Evolutionary conservation across 2,797 vertebrate genomes (phyloP), one percentile per base, ranked within the genome.

Genomic region (Phalanger gymnotis): DNA sequence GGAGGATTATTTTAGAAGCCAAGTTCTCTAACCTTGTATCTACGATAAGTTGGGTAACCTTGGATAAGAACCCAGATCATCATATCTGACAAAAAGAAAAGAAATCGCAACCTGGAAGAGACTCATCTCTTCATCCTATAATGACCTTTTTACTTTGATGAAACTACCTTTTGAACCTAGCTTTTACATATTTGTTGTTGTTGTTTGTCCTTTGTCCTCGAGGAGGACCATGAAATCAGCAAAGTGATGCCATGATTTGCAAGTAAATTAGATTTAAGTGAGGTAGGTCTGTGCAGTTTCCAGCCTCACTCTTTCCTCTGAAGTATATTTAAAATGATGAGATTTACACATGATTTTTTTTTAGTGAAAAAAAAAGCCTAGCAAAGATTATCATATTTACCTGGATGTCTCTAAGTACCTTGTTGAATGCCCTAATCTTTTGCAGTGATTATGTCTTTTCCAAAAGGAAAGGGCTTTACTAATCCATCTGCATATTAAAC

Each of bases 401-500:
- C 95, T 90, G 91, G 53, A 58, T 97, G 55, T 96, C 91, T 53
- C 54, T 94, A 94, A 94, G 91, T 95, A 94, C n/a, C 92, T 95
- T 94, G 96, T 93, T 57, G 56, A 96, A 96, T 91, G 89, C 94
- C 73, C 94, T 95, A 96, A 87, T 47, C 1, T 96, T 97, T 98
- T 97, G 89, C 57, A 90, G 91, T 97, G 96, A 61, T 57, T 94
- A 93, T 91, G 57, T 1, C 51, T 95, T 73, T 53, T n/a, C 96
- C 92, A 93, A 92, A 97, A 96, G 55, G 95, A 97, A 1, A 96
- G 90, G n/a, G 12, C 11, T 87, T 97, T 97, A 96, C 57, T 95
- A 95, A 91, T 94, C 95, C 0, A 0, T 89, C 96, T 95, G 66
- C 66, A 94, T 54, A 55, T 56, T 0, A 0, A 96, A 94, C 92